Conservation (phyloP, 2,888 invertebrate species). For the Gortyna flavago region DNA sequence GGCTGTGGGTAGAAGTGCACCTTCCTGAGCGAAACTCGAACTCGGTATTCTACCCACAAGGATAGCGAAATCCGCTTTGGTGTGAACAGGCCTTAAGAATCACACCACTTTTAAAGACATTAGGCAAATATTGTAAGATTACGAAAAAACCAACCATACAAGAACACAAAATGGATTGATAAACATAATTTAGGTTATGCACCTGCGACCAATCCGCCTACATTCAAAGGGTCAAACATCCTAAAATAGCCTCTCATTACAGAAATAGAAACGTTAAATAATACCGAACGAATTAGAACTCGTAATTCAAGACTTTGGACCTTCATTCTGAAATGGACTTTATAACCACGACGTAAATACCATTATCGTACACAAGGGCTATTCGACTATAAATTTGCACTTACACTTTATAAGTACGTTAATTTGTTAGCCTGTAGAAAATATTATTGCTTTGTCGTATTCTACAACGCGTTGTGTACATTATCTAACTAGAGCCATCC, state of each 20-base stretch:
- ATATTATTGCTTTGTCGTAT: conserved; percentile 66
- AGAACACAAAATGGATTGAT: conserved; percentile 4
- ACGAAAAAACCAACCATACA: conserved; percentile 8
- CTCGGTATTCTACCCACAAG: no score
- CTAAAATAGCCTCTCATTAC: conserved; percentile 55
- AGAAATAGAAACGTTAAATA: conserved; percentile 58
- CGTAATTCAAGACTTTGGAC: conserved; percentile 48
- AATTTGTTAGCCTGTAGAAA: conserved; percentile 57
- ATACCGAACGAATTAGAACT: conserved; percentile 52
- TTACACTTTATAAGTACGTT: conserved; percentile 46
- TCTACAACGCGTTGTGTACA: conserved; percentile 49
- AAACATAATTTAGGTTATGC: conserved; percentile 18
- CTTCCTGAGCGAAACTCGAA: no score
- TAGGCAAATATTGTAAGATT: conserved; percentile 1
- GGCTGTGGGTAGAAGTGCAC: no score
- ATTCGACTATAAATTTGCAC: conserved; percentile 51
- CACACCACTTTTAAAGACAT: background rate
- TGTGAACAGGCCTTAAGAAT: no score
- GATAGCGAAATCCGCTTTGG: no score
- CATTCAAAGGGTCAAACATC: conserved; percentile 50
- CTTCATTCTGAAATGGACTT: conserved; percentile 49
- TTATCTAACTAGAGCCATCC: conserved; percentile 59
- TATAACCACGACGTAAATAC: conserved; percentile 32
- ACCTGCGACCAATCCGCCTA: conserved; percentile 6
- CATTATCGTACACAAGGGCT: conserved; percentile 53